These are phyloP conservation scores for Dinoponera quadriceps DNA, from an alignment of 1,140 invertebrate species.

Conservation along the genomic window DNA sequence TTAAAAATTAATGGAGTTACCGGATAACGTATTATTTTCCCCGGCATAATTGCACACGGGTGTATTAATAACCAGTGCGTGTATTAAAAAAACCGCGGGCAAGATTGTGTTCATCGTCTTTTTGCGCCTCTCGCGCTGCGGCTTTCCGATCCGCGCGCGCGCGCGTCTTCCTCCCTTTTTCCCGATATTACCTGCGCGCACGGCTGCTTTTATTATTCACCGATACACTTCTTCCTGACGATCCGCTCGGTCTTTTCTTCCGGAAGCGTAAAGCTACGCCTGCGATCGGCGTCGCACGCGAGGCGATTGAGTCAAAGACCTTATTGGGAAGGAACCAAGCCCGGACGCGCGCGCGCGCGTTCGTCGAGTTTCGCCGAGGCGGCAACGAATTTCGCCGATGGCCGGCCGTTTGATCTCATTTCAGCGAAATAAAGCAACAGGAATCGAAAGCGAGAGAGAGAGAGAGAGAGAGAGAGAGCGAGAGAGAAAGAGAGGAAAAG, in stretches of 20 bases:
- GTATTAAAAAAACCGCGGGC: conserved; percentile 15
- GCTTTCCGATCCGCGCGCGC: background rate
- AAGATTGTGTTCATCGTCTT: background rate
- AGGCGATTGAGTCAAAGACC: conserved; percentile 9
- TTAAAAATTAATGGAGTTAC: conserved; percentile 12
- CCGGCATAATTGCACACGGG: conserved; percentile 11
- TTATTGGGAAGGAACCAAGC: conserved; percentile 54
- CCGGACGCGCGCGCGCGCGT: conserved; percentile 24
- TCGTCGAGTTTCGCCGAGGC: conserved; percentile 42
- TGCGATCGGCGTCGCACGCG: too few species aligned
- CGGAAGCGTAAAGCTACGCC: conserved; percentile 42
- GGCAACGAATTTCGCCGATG: conserved; percentile 72
- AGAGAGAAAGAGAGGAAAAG: background rate
- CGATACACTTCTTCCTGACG: conserved; percentile 42
- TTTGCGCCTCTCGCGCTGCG: background rate
- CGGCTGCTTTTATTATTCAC: conserved; percentile 50
- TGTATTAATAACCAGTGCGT: conserved; percentile 10
- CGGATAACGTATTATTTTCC: conserved; percentile 22
- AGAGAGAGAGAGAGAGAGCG: too few species aligned
- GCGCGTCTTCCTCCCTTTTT: background rate
- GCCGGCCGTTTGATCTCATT: conserved; percentile 73
- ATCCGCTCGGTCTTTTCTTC: conserved; percentile 27
- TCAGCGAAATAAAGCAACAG: conserved; percentile 67
- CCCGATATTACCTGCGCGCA: background rate
- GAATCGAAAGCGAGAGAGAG: background rate